These are phyloP conservation scores for Mesocricetus auratus DNA, from an alignment of 2,113 vertebrate genomes.

Conservation along the genomic window DNA sequence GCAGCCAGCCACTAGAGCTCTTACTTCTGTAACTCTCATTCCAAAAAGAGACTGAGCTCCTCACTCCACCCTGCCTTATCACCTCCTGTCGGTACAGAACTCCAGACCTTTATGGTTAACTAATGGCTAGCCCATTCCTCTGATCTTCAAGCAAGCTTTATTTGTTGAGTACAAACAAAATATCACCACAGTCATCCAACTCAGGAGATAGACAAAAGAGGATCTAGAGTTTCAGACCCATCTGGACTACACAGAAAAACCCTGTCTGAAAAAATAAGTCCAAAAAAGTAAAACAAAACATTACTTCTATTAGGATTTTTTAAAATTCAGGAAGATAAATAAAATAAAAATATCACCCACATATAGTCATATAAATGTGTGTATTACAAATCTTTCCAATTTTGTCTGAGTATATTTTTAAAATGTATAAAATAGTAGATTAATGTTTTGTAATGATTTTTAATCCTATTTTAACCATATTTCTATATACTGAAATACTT, in stretches of 20 bases:
- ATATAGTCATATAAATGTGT: neutral
- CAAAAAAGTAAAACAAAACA: neutral
- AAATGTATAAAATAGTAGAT: constrained; percentile 5
- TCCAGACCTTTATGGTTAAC: no score
- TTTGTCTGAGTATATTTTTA: constrained; percentile 23
- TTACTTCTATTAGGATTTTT: constrained; percentile 39
- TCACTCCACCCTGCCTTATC: no score
- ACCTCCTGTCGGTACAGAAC: no score
- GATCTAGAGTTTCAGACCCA: neutral
- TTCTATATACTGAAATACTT: constrained; percentile 21
- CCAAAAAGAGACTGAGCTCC: no score
- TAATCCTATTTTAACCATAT: constrained; percentile 8
- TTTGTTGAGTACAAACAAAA: no score
- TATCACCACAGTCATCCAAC: no score
- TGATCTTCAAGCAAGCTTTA: no score
- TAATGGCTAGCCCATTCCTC: no score
- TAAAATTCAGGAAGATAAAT: constrained; percentile 46
- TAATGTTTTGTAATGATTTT: neutral
- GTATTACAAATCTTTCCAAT: neutral
- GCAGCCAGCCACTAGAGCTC: no score
- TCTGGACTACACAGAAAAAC: neutral
- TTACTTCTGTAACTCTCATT: no score
- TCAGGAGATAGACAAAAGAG: neutral
- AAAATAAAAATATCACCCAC: constrained; percentile 24
- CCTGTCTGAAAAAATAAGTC: neutral